A percentile compares a stretch with the other conserved stretches of the same genome.
phyloP scores from a whole-genome alignment of 92 coral and sea anemone genomes.

The Virgularia gustaviana region DNA sequence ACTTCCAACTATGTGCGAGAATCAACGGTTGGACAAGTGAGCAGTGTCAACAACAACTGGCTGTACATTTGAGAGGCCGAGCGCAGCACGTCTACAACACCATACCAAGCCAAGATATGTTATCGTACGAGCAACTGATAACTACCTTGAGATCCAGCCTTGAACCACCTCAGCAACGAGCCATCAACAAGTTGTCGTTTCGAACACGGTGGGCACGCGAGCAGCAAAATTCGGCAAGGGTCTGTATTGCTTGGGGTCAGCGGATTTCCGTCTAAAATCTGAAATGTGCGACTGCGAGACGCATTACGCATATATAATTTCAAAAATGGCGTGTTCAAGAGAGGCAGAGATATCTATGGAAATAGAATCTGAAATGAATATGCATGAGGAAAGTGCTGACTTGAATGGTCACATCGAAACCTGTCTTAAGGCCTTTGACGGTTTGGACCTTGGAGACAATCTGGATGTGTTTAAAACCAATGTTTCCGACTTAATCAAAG shows the following conservation, averaged over 20 bases:
- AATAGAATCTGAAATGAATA: constrained; percentile 6
- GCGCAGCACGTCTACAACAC: neutral
- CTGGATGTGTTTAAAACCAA: constrained; percentile 40
- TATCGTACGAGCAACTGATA: neutral
- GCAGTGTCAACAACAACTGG: no score
- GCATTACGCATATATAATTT: constrained; percentile 16
- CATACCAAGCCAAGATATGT: neutral
- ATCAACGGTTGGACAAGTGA: no score
- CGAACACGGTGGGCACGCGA: constrained; percentile 38
- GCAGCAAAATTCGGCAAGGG: constrained; percentile 46
- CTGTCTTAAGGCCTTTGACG: constrained; percentile 51
- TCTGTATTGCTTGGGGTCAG: constrained; percentile 41
- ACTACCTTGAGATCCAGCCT: neutral
- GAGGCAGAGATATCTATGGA: constrained; percentile 17
- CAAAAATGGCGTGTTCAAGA: constrained; percentile 3
- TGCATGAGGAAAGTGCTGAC: constrained; percentile 11
- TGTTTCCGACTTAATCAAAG: constrained; percentile 27
- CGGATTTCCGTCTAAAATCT: constrained; percentile 19
- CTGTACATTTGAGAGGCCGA: neutral
- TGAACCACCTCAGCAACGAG: neutral
- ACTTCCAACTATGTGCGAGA: no score
- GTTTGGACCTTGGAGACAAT: constrained; percentile 49
- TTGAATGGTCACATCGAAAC: constrained; percentile 44
- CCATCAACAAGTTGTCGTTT: neutral
- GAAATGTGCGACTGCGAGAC: no score